A percentile compares a stretch with the other conserved stretches of the same genome.
phyloP scores from a whole-genome alignment of 2,113 vertebrate species.

The Coturnix japonica region DNA sequence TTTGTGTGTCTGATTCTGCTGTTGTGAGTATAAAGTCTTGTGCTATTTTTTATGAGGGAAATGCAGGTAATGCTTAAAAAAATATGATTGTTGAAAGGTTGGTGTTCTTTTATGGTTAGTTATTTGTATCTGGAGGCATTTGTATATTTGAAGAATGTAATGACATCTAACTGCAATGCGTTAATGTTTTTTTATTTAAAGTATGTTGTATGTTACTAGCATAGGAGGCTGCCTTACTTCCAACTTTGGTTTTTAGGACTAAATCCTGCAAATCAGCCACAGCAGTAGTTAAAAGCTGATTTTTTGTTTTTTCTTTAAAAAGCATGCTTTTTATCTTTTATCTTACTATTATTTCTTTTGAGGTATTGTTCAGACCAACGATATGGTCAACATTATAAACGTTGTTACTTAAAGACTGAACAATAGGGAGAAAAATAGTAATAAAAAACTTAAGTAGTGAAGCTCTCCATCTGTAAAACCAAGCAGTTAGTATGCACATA shows the following conservation, averaged over 20 bases:
- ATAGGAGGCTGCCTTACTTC: neutral
- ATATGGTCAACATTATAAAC: accelerated
- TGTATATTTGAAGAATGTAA: accelerated
- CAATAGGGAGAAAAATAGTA: neutral
- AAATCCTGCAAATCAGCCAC: accelerated
- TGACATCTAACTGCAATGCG: accelerated
- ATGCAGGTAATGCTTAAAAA: neutral
- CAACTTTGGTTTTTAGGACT: neutral
- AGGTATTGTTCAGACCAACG: neutral
- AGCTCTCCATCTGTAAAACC: neutral
- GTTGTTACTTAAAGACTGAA: neutral
- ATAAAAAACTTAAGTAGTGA: no score
- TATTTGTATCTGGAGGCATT: neutral
- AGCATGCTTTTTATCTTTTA: no score
- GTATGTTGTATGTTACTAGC: accelerated
- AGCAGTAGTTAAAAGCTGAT: neutral
- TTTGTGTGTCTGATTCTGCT: accelerated
- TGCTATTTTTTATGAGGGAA: neutral
- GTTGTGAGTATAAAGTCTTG: neutral
- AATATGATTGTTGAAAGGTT: accelerated
- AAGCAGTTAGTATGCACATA: neutral
- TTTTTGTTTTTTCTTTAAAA: neutral
- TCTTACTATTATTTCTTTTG: accelerated
- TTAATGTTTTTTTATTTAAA: neutral
- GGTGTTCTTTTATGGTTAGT: accelerated